Conservation (phyloP, 2,888 invertebrate genomes). For the Morpho helenor region DNA sequence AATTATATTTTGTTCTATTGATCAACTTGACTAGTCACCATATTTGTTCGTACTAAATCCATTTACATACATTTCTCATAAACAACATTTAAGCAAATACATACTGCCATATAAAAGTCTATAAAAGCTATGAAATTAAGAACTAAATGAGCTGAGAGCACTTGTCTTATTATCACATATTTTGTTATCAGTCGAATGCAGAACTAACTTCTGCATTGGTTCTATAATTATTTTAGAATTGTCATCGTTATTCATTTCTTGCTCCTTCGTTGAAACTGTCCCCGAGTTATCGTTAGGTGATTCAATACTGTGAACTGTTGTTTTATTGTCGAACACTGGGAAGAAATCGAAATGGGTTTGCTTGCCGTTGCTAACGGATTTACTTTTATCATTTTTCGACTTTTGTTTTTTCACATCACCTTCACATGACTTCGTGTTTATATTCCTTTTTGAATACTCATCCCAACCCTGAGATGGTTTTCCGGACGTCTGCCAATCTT, state of each 20-base stretch:
- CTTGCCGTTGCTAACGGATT: conserved; percentile 53
- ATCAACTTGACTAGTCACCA: conserved; percentile 31
- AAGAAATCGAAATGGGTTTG: conserved; percentile 66
- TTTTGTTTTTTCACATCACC: conserved; percentile 45
- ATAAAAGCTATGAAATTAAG: conserved; percentile 62
- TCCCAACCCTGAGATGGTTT: conserved; percentile 65
- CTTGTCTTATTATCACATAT: conserved; percentile 75
- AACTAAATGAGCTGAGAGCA: conserved; percentile 72
- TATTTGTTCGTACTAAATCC: conserved; percentile 20
- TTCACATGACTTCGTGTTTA: conserved; percentile 54
- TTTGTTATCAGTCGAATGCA: conserved; percentile 77
- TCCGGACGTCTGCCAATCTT: conserved; percentile 57
- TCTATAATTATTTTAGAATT: conserved; percentile 72
- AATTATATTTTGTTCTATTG: conserved; percentile 8
- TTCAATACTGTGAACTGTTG: conserved; percentile 19
- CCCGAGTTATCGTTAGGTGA: conserved; percentile 28
- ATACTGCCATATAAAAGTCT: conserved; percentile 55
- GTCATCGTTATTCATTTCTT: conserved; percentile 43
- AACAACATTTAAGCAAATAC: conserved; percentile 47
- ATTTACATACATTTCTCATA: conserved; percentile 26
- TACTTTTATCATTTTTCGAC: conserved; percentile 50
- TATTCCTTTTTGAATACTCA: conserved; percentile 64
- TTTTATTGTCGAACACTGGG: conserved; percentile 70
- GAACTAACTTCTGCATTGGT: conserved; percentile 74
- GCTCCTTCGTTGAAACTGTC: conserved; percentile 21